Percentiles rank a stretch among this genome's conserved stretches.
Evolutionary conservation across 23 tunicate species (phyloP).

Genomic region (Halocynthia aurantium): DNA sequence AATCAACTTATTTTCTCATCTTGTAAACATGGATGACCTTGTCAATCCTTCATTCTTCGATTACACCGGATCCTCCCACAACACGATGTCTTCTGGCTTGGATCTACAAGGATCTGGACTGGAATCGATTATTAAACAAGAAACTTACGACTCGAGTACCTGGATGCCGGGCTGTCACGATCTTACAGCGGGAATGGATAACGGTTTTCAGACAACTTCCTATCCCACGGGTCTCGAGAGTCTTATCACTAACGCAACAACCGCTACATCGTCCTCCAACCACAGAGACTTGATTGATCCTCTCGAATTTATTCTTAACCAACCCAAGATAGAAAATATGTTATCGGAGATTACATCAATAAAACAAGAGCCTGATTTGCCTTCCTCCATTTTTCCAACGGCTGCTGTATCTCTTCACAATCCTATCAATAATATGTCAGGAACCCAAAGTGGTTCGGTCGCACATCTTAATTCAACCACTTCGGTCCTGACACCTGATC

Average conservation of each 20-base stretch:
- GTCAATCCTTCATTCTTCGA: conserved; percentile 19
- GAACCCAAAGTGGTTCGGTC: not conserved
- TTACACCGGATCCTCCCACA: not conserved
- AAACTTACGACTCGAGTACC: conserved; percentile 7
- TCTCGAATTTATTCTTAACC: conserved; percentile 10
- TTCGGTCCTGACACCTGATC: not conserved
- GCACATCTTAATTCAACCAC: not conserved
- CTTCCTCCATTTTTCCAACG: not conserved
- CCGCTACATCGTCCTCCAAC: not conserved
- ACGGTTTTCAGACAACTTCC: not conserved
- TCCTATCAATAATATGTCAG: not conserved
- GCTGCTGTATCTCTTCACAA: conserved; percentile 3
- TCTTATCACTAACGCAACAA: not conserved
- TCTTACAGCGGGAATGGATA: not conserved
- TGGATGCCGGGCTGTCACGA: conserved; percentile 24
- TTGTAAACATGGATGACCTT: conserved; percentile 15
- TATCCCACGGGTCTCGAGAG: conserved; percentile 4
- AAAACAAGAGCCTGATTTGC: not conserved
- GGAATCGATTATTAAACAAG: conserved; percentile 10
- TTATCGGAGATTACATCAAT: not conserved
- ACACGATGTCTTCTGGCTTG: conserved; percentile 4
- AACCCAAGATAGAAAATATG: not conserved
- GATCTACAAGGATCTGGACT: not conserved
- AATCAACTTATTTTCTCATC: not conserved
- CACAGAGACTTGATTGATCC: conserved; percentile 3